Base-by-base conservation (phyloP, 2,797 vertebrate genomes). In the Gambelia wislizenii region DNA sequence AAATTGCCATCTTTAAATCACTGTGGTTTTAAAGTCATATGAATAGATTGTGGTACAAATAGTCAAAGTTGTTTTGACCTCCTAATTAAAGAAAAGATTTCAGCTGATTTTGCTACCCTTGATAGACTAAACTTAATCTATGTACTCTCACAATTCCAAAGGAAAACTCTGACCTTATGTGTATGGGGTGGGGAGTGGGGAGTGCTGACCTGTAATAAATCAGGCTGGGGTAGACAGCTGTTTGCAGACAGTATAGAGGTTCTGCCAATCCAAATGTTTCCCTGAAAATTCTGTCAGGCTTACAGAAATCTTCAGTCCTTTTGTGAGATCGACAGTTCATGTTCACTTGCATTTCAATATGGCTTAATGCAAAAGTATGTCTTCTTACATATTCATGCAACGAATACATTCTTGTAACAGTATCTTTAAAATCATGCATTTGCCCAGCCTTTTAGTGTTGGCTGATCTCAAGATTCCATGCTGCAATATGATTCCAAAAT, bases 1-100 rank as follows among this genome's bases (percentile, higher is more conserved):
- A 87, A 94, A 69, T 87, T 89, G 90, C 79, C 72, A 3, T 0
- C 76, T 64, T 75, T 93, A 90, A 91, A 93, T 92, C 83, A 27
- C 33, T 56, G 22, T 80, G 25, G 0, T 22, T 67, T 69, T 2
- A 72, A 86, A 44, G 81, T 77, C 10, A 54, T 1, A 69, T 85
- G 70, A 0, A 22, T 47, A 6, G 39, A 56, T 9, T 13, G 7
- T 72, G 90, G 47, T 76, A 86, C 87, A 0, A 81, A 0, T 0
- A 0, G 33, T 0, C 14, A 0, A 22, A 85, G 1, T 0, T 27
- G 0, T 76, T 56, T 64, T 74, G 25, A 4, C 5, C 80, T 88
- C 69, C 64, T 0, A 0, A 22, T 2, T 49, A 36, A 83, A 47
- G 56, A 33, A 0, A 70, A 67, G 36, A 44, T 39, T 77, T 75